Evolutionary conservation across 2,113 vertebrate genomes (phyloP).

Genomic region (Archilochus colubris): DNA sequence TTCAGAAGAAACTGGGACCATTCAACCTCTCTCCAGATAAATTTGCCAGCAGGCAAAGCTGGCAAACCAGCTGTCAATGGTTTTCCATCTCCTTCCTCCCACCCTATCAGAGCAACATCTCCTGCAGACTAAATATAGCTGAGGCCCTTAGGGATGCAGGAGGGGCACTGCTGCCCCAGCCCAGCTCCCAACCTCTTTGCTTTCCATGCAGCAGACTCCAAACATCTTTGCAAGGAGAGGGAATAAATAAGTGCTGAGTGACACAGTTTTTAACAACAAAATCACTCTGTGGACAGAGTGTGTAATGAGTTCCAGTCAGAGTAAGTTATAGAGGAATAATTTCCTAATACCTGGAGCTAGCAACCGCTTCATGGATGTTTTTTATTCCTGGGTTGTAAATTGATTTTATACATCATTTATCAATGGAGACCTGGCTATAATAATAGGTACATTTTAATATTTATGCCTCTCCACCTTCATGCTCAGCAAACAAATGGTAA

Average conservation of each 20-base stretch:
- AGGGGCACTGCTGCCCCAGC: not conserved
- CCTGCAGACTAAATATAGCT: not conserved
- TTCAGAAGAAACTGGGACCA: not conserved
- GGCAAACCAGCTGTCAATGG: not conserved
- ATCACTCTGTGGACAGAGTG: not conserved
- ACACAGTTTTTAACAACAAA: conserved; percentile 48
- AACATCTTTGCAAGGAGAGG: not conserved
- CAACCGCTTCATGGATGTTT: conserved; percentile 29
- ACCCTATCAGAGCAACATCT: not conserved
- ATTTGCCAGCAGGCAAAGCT: not conserved
- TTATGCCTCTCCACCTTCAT: conserved; percentile 21
- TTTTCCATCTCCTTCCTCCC: not conserved
- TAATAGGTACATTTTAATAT: conserved; percentile 71
- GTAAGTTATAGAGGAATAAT: conserved; percentile 65
- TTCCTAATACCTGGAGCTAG: conserved; percentile 52
- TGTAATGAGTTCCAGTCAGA: conserved; percentile 47
- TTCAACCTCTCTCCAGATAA: not conserved
- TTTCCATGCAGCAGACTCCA: not conserved
- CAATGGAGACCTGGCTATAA: conserved; percentile 66
- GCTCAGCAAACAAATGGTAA: conserved; percentile 52
- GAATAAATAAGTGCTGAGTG: conserved; percentile 50
- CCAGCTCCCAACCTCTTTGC: not conserved
- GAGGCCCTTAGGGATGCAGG: not conserved
- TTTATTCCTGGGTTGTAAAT: conserved; percentile 73
- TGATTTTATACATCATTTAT: conserved; percentile 78